Percentiles rank a stretch among this genome's conserved stretches.
Evolutionary conservation across 2,113 vertebrate species (phyloP).

Genomic region (Xiphias gladius): DNA sequence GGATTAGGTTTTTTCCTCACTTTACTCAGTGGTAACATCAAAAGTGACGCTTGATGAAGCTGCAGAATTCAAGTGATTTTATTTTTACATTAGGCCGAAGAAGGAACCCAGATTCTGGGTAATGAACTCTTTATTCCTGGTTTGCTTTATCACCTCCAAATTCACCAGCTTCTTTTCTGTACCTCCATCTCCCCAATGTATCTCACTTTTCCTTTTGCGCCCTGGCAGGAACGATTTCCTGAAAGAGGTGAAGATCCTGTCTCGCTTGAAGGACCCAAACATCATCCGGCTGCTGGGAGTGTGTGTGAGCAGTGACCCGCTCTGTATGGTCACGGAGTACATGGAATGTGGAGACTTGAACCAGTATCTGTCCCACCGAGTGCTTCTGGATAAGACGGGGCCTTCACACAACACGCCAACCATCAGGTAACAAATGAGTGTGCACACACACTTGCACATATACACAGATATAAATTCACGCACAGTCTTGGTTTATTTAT

Average conservation of each 20-base stretch:
- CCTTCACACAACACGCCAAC: conserved; percentile 83
- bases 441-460: background rate
- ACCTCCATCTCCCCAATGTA: background rate
- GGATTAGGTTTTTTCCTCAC: background rate
- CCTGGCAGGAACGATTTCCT: conserved; percentile 90
- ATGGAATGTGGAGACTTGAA: conserved; percentile 96
- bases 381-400: conserved; percentile 87
- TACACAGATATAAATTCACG: background rate
- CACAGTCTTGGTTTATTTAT: background rate
- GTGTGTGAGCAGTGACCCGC: conserved; percentile 91
- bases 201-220: background rate
- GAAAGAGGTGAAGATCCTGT: conserved; percentile 95
- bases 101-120: background rate
- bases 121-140: background rate
- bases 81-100: background rate
- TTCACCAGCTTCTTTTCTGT: background rate
- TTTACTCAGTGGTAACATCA: background rate
- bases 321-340: conserved; percentile 96
- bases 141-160: background rate
- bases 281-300: conserved; percentile 94
- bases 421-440: conserved; percentile 84
- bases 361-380: conserved; percentile 91
- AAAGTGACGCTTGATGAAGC: background rate
- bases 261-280: conserved; percentile 92
- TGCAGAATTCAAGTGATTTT: background rate